Base-by-base conservation (phyloP, 2,888 invertebrate genomes). In the Parnassius smintheus region DNA sequence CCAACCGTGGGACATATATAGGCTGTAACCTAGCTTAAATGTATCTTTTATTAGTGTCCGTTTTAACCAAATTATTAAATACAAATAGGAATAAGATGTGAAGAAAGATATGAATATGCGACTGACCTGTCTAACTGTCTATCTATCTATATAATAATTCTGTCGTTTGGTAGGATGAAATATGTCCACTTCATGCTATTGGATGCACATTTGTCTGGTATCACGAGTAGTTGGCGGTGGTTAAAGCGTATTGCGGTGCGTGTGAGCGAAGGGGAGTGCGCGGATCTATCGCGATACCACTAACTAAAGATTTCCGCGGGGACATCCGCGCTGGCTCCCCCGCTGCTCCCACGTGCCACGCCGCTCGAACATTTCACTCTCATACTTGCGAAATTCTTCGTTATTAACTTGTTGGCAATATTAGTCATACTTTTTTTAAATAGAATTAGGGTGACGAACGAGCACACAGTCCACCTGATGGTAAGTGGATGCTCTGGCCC, bases 231-330 rank as follows among this genome's bases (percentile, higher is more conserved):
- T 56, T 65, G 62, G 61, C 60, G 54, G 58, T 64, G 54, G 65
- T 65, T 61, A 61, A 68, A 62, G 65, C 65, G 66, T 68, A 69
- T 66, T 62, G 70, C 72, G 66, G 76, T 77, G 78, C 88, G 90
- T 88, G 90, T 86, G 90, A 88, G 82, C 86, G 56, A 79, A 76
- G 83, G 82, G 88, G 89, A 77, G 75, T 70, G 78, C 78, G 63
- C 63, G 63, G 63, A 63, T 63, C 80, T 83, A 85, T 86, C 82
- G 83, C 83, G 85, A 81, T 86, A 80, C 81, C 78, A 77, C 84
- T 90, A 89, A 91, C 89, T 91, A 85, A 88, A 91, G 91, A 91
- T 89, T 83, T 91, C 91, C 91, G 88, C 83, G 78, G 70, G 73
- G 73, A 80, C 90, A 88, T 88, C 90, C 90, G 89, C 65, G 64